A percentile compares a stretch with the other conserved stretches of the same genome.
These are phyloP conservation scores for Cossypha heuglini DNA, from an alignment of 2,797 vertebrate species.

Conservation along the genomic window DNA sequence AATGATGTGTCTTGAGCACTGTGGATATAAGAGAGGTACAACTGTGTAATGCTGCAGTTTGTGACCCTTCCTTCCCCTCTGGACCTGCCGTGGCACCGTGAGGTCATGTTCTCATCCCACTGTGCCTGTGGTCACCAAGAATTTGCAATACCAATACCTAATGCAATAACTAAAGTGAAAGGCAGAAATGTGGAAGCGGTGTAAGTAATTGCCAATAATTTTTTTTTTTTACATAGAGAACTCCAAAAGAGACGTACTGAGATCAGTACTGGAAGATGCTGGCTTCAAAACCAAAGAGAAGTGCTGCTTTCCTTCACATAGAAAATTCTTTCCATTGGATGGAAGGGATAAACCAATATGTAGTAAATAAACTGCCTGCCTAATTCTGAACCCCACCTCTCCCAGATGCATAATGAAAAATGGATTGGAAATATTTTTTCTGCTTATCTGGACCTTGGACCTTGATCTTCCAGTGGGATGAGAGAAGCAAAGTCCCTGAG, in stretches of 20 bases:
- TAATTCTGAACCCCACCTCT: not conserved
- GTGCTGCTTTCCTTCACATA: not conserved
- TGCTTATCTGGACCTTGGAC: not conserved
- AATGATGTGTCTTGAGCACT: not conserved
- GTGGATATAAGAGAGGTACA: not conserved
- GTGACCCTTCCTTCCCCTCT: not conserved
- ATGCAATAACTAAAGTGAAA: not conserved
- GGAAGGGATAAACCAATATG: not conserved
- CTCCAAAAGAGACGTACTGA: not conserved
- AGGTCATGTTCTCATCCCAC: not conserved
- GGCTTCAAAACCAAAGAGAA: not conserved
- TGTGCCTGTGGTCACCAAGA: fast-evolving
- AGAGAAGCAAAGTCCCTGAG: not conserved
- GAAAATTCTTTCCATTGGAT: not conserved
- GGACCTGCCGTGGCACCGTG: fast-evolving
- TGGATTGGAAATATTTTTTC: not conserved
- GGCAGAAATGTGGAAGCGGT: not conserved
- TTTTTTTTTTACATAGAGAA: not conserved
- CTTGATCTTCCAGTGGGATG: not conserved
- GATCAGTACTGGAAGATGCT: not conserved
- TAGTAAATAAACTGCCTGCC: not conserved
- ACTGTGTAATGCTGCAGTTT: not conserved
- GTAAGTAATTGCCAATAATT: not conserved
- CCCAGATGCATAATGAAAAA: not conserved
- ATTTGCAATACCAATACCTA: not conserved